phyloP scores from a whole-genome alignment of 2,797 vertebrate species.

The Melanotaenia nigrans region DNA sequence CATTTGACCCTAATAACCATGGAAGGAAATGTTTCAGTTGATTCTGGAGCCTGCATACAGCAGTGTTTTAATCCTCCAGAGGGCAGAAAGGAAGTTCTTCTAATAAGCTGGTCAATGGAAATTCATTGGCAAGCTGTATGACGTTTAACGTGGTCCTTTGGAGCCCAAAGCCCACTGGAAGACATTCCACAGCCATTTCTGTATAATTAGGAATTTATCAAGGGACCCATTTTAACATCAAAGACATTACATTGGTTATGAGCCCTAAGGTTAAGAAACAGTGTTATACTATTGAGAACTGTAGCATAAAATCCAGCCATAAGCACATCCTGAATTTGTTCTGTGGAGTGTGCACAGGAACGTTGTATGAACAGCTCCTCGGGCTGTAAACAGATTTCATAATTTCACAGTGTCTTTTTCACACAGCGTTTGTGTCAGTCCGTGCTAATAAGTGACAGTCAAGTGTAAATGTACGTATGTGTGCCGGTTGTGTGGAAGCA shows the following conservation, averaged over 20 bases:
- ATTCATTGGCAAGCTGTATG: conserved; percentile 47
- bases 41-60: conserved; percentile 12
- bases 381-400: conserved; percentile 54
- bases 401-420: conserved; percentile 57
- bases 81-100: conserved; percentile 34
- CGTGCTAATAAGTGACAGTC: conserved; percentile 21
- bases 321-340: conserved; percentile 42
- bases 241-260: conserved; percentile 50
- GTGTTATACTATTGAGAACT: conserved; percentile 49
- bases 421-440: conserved; percentile 31
- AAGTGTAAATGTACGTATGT: conserved; percentile 6
- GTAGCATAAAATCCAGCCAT: conserved; percentile 41
- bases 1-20: conserved; percentile 37
- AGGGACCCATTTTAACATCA: conserved; percentile 58
- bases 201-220: conserved; percentile 71
- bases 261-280: conserved; percentile 46
- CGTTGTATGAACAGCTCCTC: conserved; percentile 48
- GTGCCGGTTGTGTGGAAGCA: conserved; percentile 37
- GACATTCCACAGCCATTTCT: conserved; percentile 58
- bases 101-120: conserved; percentile 46
- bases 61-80: conserved; percentile 33
- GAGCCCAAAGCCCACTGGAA: conserved; percentile 54
- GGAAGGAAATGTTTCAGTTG: conserved; percentile 47
- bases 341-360: conserved; percentile 17
- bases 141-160: conserved; percentile 36